Conservation (phyloP, 2,113 vertebrate genomes). For the Ptyas mucosa region DNA sequence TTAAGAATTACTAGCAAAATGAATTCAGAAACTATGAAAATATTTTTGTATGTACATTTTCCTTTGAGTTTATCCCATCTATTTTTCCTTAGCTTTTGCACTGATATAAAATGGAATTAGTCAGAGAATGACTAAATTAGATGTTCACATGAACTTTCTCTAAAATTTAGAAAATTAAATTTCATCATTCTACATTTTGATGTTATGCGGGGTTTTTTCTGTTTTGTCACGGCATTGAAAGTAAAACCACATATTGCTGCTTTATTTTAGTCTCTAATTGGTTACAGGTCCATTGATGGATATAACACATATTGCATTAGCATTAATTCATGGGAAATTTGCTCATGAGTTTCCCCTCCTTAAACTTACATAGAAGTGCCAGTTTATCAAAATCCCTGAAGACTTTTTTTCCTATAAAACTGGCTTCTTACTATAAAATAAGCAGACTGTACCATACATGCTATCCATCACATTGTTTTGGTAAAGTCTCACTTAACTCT, state of each 20-base stretch:
- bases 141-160: background rate
- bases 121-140: conserved; percentile 21
- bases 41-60: conserved; percentile 40
- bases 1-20: conserved; percentile 30
- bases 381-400: too few relatives aligned
- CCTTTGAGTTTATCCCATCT: conserved; percentile 46
- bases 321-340: background rate
- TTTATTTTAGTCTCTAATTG: background rate
- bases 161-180: background rate
- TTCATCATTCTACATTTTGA: background rate
- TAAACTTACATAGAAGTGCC: background rate
- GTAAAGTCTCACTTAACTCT: too few relatives aligned
- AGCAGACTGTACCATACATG: too few relatives aligned
- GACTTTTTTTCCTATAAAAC: too few relatives aligned
- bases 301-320: background rate
- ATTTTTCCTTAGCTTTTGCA: conserved; percentile 41
- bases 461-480: too few relatives aligned
- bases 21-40: background rate
- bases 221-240: background rate
- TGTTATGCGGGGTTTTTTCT: background rate
- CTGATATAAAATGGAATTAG: background rate
- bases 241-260: background rate
- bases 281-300: background rate
- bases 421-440: too few relatives aligned
- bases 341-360: background rate